These are phyloP conservation scores for Lanistes nyassanus DNA, from an alignment of 1,140 invertebrate species.

Conservation along the genomic window DNA sequence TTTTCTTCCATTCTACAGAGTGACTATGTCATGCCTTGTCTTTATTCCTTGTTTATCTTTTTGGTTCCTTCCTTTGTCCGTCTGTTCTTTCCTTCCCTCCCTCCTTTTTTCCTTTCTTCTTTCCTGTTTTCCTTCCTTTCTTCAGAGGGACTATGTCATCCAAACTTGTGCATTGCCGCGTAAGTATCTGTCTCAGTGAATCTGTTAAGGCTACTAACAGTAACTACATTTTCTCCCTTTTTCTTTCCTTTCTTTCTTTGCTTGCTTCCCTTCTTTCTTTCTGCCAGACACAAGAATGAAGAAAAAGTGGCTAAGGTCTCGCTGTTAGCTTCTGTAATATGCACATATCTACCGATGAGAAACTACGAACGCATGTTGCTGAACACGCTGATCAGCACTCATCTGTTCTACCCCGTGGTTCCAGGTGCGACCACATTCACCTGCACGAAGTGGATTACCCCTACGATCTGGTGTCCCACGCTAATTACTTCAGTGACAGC, in stretches of 20 bases:
- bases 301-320: too few relatives aligned
- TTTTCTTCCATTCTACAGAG: background rate
- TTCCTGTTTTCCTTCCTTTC: constrained; percentile 10
- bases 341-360: too few relatives aligned
- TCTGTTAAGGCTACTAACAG: too few relatives aligned
- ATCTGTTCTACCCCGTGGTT: constrained; percentile 7
- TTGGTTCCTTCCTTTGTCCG: background rate
- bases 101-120: background rate
- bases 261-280: background rate
- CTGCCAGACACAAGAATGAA: too few relatives aligned
- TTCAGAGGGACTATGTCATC: too few relatives aligned
- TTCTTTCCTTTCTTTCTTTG: background rate
- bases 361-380: too few relatives aligned
- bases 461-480: constrained; percentile 46
- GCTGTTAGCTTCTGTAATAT: too few relatives aligned
- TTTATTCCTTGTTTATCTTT: background rate
- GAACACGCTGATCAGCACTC: too few relatives aligned
- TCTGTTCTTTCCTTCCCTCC: background rate
- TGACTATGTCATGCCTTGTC: background rate
- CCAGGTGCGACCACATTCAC: constrained; percentile 58
- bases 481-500: constrained; percentile 45
- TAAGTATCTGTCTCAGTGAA: too few relatives aligned
- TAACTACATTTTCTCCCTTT: background rate
- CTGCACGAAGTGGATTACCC: constrained; percentile 58
- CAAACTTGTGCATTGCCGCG: too few relatives aligned